Evolutionary conservation across 2,888 invertebrate genomes (phyloP).

Genomic region (Cryptocephalus primarius): DNA sequence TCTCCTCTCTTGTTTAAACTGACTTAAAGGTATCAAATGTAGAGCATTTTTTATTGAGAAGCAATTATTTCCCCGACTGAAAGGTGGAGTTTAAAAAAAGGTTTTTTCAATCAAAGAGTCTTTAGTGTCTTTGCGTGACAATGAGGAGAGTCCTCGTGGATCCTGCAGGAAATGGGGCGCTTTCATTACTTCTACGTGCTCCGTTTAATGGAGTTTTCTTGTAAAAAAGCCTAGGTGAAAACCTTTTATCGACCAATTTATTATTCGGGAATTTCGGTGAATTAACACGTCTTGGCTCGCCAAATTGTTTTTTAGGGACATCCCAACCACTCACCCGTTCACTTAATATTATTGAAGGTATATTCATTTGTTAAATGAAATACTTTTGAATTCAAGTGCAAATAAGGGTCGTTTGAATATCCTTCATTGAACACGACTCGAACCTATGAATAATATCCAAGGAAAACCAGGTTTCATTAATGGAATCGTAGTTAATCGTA

Average conservation of each 20-base stretch:
- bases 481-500: too few species aligned
- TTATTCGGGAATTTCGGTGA: slow-evolving; percentile 23
- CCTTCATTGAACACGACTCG: too few species aligned
- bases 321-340: slow-evolving; percentile 18
- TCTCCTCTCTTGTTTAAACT: slow-evolving; percentile 17
- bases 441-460: too few species aligned
- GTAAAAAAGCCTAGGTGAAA: slow-evolving; percentile 37
- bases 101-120: slow-evolving; percentile 37
- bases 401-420: too few species aligned
- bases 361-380: too few species aligned
- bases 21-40: slow-evolving; percentile 23
- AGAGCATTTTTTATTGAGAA: slow-evolving; percentile 25
- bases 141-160: slow-evolving; percentile 24
- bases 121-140: slow-evolving; percentile 37
- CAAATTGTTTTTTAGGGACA: slow-evolving; percentile 15
- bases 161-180: slow-evolving; percentile 34
- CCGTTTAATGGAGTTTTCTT: slow-evolving; percentile 39
- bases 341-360: slow-evolving; percentile 8
- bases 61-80: slow-evolving; percentile 29
- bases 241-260: slow-evolving; percentile 35
- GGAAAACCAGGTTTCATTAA: too few species aligned
- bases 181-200: slow-evolving; percentile 38
- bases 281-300: slow-evolving; percentile 23
- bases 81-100: slow-evolving; percentile 32
- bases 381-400: slow-evolving; percentile 9